phyloP scores from a whole-genome alignment of 2,888 invertebrate genomes.

The Megamerina dolium region DNA sequence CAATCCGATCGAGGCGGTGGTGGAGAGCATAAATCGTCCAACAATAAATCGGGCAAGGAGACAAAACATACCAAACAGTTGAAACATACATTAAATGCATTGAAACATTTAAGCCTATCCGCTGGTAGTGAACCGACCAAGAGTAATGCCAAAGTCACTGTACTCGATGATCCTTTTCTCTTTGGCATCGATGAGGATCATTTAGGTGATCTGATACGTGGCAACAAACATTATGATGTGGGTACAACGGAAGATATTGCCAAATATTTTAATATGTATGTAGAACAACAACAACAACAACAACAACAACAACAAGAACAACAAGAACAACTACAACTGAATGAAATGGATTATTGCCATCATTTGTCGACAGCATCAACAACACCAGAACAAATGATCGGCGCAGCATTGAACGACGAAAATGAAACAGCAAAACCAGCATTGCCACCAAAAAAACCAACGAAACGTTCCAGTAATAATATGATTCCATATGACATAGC shows the following conservation, averaged over 20 bases:
- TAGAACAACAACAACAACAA: constrained; percentile 25
- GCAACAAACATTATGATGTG: constrained; percentile 27
- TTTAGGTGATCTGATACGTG: constrained; percentile 35
- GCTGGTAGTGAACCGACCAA: constrained; percentile 33
- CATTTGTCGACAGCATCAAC: constrained; percentile 19
- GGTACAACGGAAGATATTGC: constrained; percentile 35
- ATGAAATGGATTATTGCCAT: constrained; percentile 25
- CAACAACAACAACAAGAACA: constrained; percentile 3
- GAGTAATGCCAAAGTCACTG: constrained; percentile 44
- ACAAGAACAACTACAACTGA: neutral
- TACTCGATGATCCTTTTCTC: constrained; percentile 49
- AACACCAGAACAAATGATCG: constrained; percentile 17
- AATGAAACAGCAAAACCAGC: constrained; percentile 38
- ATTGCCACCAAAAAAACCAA: constrained; percentile 35
- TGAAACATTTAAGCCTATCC: constrained; percentile 18
- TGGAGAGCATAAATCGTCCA: constrained; percentile 11
- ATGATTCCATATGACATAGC: constrained; percentile 13
- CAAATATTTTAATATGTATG: constrained; percentile 34
- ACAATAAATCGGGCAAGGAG: constrained; percentile 7
- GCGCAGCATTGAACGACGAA: constrained; percentile 22
- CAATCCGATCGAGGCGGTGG: constrained; percentile 17
- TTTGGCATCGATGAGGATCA: constrained; percentile 46
- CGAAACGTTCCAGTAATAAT: constrained; percentile 5
- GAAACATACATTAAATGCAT: constrained; percentile 19
- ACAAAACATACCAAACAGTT: constrained; percentile 16